Conservation (phyloP, 1,140 invertebrate species). For the Drosophila lacertosa region DNA sequence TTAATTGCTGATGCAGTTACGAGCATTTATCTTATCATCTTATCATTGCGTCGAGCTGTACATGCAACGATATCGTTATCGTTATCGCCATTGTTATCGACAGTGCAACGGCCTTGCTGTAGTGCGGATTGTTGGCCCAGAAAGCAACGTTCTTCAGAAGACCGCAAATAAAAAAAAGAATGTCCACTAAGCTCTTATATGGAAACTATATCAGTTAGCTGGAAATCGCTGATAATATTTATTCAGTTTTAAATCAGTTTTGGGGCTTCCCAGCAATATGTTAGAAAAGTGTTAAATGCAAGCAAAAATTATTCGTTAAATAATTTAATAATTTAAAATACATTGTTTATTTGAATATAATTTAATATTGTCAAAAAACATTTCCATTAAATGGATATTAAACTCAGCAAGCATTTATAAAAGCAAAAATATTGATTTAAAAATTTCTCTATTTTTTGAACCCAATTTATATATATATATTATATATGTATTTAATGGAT, state of each 20-base stretch:
- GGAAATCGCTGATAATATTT: not conserved
- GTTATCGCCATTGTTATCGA: constrained; percentile 2
- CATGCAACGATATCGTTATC: not conserved
- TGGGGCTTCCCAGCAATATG: not conserved
- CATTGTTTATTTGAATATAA: no score
- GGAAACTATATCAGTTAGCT: not conserved
- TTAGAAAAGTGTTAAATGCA: no score
- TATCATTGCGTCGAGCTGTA: constrained; percentile 31
- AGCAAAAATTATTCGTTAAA: no score
- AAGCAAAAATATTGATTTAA: no score
- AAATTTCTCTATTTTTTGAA: no score
- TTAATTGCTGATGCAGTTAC: constrained; percentile 52
- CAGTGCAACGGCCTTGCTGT: constrained; percentile 20
- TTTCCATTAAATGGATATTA: no score
- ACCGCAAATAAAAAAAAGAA: no score
- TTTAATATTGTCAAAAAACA: no score
- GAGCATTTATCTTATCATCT: constrained; percentile 60
- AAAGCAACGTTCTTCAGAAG: not conserved
- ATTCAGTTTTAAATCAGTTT: not conserved
- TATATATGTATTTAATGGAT: no score
- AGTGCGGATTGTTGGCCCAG: not conserved
- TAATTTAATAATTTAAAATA: no score
- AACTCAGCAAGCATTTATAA: no score
- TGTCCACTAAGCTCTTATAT: not conserved
- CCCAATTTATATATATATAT: no score